Conservation (phyloP, 2,113 vertebrate genomes). For the Noctilio leporinus region DNA sequence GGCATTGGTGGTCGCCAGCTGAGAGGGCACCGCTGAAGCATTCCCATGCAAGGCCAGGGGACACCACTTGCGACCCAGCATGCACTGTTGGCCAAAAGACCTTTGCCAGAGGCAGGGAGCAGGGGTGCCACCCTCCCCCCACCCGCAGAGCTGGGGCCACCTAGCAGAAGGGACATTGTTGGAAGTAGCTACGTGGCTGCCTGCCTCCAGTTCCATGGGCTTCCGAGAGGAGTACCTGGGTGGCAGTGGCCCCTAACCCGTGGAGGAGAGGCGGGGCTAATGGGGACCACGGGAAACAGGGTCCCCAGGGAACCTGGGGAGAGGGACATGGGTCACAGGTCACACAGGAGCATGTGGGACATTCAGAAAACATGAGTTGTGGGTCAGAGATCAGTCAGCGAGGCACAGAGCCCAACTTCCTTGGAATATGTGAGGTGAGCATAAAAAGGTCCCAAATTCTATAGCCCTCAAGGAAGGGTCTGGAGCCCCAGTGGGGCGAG, state of each 20-base stretch:
- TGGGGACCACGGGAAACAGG: slow-evolving; percentile 85
- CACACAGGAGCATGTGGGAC: background rate
- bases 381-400: background rate
- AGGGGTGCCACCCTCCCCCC: background rate
- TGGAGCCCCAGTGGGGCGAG: background rate
- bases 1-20: background rate
- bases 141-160: slow-evolving; percentile 41
- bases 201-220: slow-evolving; percentile 77
- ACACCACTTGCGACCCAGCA: background rate
- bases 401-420: background rate
- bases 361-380: background rate
- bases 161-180: slow-evolving; percentile 88
- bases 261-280: slow-evolving; percentile 90
- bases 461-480: background rate
- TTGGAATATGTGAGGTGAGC: background rate
- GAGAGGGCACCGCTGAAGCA: background rate
- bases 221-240: slow-evolving; percentile 87
- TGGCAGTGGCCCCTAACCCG: slow-evolving; percentile 88
- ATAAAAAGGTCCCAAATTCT: background rate
- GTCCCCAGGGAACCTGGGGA: slow-evolving; percentile 89
- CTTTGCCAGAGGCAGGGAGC: background rate
- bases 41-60: slow-evolving; percentile 31
- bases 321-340: slow-evolving; percentile 78
- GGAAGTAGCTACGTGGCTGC: slow-evolving; percentile 88
- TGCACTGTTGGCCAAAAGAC: background rate